A percentile compares a stretch with the other conserved stretches of the same genome.
These are phyloP conservation scores for Ormyrus rosae DNA, from an alignment of 2,888 invertebrate species.

Conservation along the genomic window DNA sequence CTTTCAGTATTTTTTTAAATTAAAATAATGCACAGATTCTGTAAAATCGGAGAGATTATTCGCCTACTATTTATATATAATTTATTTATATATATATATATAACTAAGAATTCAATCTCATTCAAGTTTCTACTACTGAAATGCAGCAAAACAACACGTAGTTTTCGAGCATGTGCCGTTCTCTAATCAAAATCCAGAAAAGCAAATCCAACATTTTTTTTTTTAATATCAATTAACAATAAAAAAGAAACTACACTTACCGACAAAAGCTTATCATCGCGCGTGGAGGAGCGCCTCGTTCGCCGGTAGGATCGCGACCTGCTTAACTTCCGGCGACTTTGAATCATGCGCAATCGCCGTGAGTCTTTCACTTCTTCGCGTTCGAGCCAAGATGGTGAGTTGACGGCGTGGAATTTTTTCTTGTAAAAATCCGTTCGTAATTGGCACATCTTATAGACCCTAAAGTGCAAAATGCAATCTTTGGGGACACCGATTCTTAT, in stretches of 20 bases:
- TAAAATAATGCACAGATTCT: not conserved
- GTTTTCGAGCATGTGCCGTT: constrained; percentile 9
- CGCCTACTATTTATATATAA: too few species aligned
- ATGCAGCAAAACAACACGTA: not conserved
- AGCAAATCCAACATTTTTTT: not conserved
- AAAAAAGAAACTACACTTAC: not conserved
- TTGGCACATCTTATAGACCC: constrained; percentile 54
- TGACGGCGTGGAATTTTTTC: constrained; percentile 47
- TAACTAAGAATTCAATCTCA: too few species aligned
- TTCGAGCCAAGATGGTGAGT: constrained; percentile 69
- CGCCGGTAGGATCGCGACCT: not conserved
- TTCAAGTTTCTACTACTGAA: too few species aligned
- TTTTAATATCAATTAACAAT: not conserved
- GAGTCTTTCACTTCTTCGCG: constrained; percentile 18
- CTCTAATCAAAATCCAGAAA: constrained; percentile 4
- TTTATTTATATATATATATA: too few species aligned
- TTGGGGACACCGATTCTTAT: not conserved
- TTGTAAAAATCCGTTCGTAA: constrained; percentile 61
- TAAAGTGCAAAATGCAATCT: constrained; percentile 24
- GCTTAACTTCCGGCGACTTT: constrained; percentile 20
- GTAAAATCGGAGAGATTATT: not conserved
- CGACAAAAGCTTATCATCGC: not conserved
- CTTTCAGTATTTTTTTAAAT: not conserved
- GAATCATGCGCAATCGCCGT: constrained; percentile 17
- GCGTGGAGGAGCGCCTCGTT: not conserved